Evolutionary conservation across 2,113 vertebrate species (phyloP), one percentile per base, ranked within the genome.

Genomic region (Heloderma charlesbogerti): DNA sequence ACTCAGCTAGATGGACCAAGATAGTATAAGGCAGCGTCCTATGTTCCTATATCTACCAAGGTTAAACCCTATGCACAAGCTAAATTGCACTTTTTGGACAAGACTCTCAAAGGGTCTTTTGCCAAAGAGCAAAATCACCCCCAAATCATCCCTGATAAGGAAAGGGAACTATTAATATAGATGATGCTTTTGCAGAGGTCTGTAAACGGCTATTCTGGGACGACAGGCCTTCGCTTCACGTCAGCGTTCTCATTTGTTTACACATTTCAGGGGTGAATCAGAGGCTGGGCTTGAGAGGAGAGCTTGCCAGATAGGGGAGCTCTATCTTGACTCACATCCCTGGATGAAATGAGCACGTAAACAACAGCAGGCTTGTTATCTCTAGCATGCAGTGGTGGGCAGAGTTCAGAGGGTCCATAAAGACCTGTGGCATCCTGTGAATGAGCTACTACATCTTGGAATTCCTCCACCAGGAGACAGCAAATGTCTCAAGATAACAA

Each of bases 241-340:
- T 43, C 51, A n/a, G 69, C 18, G 3, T 74, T 22, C 37, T 51
- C n/a, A 6, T 74, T 84, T 89, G 80, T 84, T 89, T 89, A 84
- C 51, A 60, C 31, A 25, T 74, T 12, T 8, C 40, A 60, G 67
- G 86, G 80, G 51, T 89, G 88, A 89, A 89, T 89, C 88, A 89
- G 80, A 89, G 88, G 40, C 80, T 89, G 88, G 88, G 6, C 37
- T 34, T 43, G 71, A 89, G 80, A 57, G 69, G 63, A 43, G 15
- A 15, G 54, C 80, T 43, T 22, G 88, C 80, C n/a, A 45, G 80
- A 75, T 89, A 74, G 25, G 88, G 67, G 31, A 75, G 71, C 40
- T 78, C 16, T 48, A 34, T 89, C 69, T 89, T 72, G 88, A 84
- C 54, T 89, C 80, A 66, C 67, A 89, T 83, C 27, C 88, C 40